Conservation (phyloP, 2,797 vertebrate genomes). For the Acridotheres tristis region DNA sequence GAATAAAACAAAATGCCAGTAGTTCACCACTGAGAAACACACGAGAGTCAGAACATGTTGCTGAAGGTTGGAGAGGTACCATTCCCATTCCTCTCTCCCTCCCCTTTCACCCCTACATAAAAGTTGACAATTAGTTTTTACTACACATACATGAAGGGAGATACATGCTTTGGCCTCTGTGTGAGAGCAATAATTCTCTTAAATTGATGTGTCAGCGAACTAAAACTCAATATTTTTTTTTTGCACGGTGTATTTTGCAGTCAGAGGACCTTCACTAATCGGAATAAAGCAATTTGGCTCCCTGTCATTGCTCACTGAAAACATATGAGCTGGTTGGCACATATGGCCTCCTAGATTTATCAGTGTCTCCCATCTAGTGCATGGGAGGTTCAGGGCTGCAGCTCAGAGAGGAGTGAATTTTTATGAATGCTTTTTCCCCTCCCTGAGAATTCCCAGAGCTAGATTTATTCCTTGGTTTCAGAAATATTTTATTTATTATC, state of each 20-base stretch:
- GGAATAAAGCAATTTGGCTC: constrained; percentile 83
- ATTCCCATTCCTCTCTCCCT: background rate
- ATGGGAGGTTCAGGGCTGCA: constrained; percentile 77
- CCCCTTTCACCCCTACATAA: constrained; percentile 43
- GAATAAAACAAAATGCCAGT: background rate
- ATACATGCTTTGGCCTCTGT: constrained; percentile 77
- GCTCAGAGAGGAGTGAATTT: constrained; percentile 72
- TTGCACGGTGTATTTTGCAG: constrained; percentile 78
- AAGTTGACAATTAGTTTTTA: constrained; percentile 79
- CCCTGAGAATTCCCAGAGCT: constrained; percentile 60
- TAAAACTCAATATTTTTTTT: constrained; percentile 82
- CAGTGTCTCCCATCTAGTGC: constrained; percentile 79
- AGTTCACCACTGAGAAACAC: background rate
- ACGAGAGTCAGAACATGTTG: constrained; percentile 5
- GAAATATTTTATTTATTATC: constrained; percentile 71
- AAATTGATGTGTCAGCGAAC: constrained; percentile 82
- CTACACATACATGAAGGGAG: constrained; percentile 80
- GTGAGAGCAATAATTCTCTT: constrained; percentile 80
- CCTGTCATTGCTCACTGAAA: constrained; percentile 82
- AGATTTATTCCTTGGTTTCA: constrained; percentile 73
- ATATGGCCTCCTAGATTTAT: constrained; percentile 80
- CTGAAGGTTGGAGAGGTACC: background rate
- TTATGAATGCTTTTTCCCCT: constrained; percentile 71
- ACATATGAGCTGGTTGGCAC: constrained; percentile 80
- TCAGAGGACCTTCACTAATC: constrained; percentile 81